Evolutionary conservation across 2,797 vertebrate species (phyloP), one percentile per base, ranked within the genome.

Genomic region (Rhinatrema bivittatum): DNA sequence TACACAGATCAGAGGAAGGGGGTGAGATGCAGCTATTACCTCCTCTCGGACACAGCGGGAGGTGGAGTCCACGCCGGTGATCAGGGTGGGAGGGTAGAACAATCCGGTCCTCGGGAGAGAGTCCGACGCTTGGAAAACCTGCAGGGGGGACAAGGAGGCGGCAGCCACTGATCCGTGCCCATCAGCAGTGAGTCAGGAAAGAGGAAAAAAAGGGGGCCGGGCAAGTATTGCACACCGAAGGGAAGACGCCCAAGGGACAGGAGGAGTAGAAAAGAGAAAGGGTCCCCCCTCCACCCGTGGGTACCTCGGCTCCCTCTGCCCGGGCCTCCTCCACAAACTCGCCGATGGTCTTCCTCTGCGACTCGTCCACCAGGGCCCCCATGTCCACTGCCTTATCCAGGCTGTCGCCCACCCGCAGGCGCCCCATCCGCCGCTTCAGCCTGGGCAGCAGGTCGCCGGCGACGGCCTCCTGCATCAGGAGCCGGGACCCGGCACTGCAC

Each of bases 391-490:
- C 30, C 28, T 65, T 63, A 3, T 82, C 74, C 15, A 72, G 19
- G 4, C 70, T 69, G 11, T 24, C 54, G 14, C 79, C 74, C 0
- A 35, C 6, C 1, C 61, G 56, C 2, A 82, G 62, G 12, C 34
- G 37, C 2, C 20, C 32, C 35, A 79, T 79, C 15, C 85, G 76
- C 16, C 56, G 43, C 55, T 47, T 74, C 10, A 94, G 79, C 20
- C 81, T 79, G 10, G 39, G 49, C 20, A 82, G 42, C 1, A 87
- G 57, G 2, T 62, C 53, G 2, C 83, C 73, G 45, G 50, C 55
- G 33, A 89, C 76, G 0, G 76, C 74, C 61, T 93, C 88, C 70
- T 94, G 93, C 25, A 91, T 77, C 10, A 76, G 87, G 43, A 93
- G 54, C 57, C 88, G 53, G 46, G 64, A 38, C 24, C 62, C 53